Conservation (phyloP, 2,888 invertebrate species). For the Eupithecia exiguata region DNA sequence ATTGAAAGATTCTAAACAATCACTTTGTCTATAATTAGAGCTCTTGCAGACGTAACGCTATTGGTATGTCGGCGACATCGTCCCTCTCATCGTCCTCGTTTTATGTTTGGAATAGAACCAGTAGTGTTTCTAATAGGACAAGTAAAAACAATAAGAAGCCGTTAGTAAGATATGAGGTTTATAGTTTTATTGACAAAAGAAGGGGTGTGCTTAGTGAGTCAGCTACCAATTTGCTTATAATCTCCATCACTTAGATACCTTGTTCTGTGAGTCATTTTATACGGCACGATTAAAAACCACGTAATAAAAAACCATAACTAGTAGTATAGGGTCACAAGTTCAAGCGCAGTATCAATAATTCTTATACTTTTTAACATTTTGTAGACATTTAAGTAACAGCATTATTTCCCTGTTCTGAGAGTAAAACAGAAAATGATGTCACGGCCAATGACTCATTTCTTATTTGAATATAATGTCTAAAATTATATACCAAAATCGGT, state of each 20-base stretch:
- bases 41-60: neutral
- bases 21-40: neutral
- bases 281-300: constrained; percentile 58
- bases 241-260: constrained; percentile 14
- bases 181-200: constrained; percentile 9
- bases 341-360: constrained; percentile 77
- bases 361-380: constrained; percentile 74
- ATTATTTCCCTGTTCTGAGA: constrained; percentile 9
- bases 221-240: constrained; percentile 40
- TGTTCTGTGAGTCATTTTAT: constrained; percentile 64
- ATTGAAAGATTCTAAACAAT: constrained; percentile 1
- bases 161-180: constrained; percentile 10
- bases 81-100: neutral
- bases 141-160: constrained; percentile 4
- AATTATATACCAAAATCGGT: neutral
- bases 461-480: constrained; percentile 59
- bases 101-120: constrained; percentile 3
- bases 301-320: constrained; percentile 63
- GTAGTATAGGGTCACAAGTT: constrained; percentile 76
- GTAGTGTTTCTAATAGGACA: constrained; percentile 2
- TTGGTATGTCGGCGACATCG: neutral
- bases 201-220: constrained; percentile 41
- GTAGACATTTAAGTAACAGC: constrained; percentile 60
- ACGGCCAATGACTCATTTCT: constrained; percentile 70
- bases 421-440: constrained; percentile 79